Conservation (phyloP, 2,113 vertebrate genomes). For the Vireo altiloquus region DNA sequence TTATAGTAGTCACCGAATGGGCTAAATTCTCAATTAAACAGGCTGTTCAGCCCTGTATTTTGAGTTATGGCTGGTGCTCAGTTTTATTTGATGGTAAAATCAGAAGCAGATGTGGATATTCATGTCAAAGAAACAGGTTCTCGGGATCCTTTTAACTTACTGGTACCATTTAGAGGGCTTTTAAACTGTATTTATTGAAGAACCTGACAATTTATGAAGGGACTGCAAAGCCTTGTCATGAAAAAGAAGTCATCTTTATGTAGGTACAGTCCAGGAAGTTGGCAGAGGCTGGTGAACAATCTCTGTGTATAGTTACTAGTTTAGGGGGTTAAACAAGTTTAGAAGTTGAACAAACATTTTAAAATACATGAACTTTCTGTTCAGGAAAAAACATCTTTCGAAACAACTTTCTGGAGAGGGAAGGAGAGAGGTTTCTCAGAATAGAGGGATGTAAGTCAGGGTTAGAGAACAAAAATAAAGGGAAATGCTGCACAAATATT, state of each 20-base stretch:
- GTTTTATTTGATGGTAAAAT: background rate
- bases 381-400: accelerated
- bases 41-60: background rate
- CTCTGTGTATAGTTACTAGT: background rate
- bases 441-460: background rate
- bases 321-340: background rate
- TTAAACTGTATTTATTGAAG: background rate
- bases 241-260: background rate
- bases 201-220: background rate
- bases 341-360: background rate
- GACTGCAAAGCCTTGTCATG: background rate
- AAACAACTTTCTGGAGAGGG: background rate
- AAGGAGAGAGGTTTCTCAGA: background rate
- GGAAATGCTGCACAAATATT: background rate
- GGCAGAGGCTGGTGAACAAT: background rate
- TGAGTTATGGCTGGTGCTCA: background rate
- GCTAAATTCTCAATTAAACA: background rate
- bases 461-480: background rate
- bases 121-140: background rate
- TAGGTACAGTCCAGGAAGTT: background rate
- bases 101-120: background rate
- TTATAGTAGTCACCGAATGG: background rate
- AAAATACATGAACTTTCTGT: background rate
- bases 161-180: background rate
- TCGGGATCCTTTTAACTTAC: background rate